phyloP scores from a whole-genome alignment of 1,140 invertebrate species.

The Eumeta japonica region DNA sequence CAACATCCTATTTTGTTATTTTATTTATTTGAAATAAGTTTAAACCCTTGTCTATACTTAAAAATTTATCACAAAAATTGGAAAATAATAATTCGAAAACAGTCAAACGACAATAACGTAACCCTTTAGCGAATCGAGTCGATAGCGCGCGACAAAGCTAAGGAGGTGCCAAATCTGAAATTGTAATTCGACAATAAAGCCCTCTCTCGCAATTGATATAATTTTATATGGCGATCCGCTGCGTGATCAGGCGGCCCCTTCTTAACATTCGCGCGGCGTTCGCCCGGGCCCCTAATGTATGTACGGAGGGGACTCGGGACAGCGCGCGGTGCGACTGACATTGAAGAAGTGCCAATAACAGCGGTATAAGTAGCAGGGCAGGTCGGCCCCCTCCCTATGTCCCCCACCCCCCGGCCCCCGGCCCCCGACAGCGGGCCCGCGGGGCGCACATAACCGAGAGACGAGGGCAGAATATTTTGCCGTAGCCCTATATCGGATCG shows the following conservation, averaged over 20 bases:
- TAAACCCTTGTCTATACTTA: no score
- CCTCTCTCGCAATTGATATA: constrained; percentile 47
- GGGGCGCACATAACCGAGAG: constrained; percentile 39
- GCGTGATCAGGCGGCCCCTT: constrained; percentile 11
- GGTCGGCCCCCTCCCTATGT: background rate
- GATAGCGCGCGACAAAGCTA: no score
- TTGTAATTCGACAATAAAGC: constrained; percentile 45
- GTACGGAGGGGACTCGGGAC: constrained; percentile 36
- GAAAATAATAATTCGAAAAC: no score
- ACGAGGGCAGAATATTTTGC: constrained; percentile 58
- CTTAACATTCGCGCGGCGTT: constrained; percentile 35
- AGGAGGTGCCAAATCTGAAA: constrained; percentile 40
- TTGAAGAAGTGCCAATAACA: constrained; percentile 61
- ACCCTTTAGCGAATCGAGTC: no score
- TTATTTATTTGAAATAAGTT: no score
- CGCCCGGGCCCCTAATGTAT: constrained; percentile 30
- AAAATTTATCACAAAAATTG: no score
- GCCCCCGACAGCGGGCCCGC: constrained; percentile 25
- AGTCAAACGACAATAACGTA: no score
- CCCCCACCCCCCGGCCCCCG: no score
- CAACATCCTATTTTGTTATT: no score
- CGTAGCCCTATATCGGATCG: constrained; percentile 7
- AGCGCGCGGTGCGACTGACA: constrained; percentile 58
- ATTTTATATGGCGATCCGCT: constrained; percentile 36
- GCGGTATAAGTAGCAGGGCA: constrained; percentile 56